Base-by-base conservation (phyloP, 23 tunicate genomes). In the Botrylloides violaceus region DNA sequence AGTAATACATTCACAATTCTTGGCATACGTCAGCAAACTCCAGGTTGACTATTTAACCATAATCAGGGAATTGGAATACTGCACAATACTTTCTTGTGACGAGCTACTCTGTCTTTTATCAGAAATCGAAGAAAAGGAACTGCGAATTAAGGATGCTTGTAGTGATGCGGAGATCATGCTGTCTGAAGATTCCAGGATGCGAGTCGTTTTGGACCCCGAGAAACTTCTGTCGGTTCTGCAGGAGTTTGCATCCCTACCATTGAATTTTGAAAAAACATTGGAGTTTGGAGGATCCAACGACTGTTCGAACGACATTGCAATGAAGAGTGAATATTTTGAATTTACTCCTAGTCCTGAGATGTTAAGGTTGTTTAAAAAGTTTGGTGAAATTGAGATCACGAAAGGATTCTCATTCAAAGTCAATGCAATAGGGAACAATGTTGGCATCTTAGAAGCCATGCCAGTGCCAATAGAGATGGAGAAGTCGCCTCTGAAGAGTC, bases 161-260 rank as follows among this genome's bases (percentile, higher is more conserved):
- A 20, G 20, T 68, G 74, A 68, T 28, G 74, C 57, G 19, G 58
- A 43, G 23, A 26, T 68, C 31, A 36, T 68, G 24, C 61, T 68
- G 19, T 68, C 74, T 24, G 37, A 68, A 20, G 74, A 68, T 12
- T 25, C 74, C 18, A 5, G 58, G 22, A 39, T 39, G 26, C 74
- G 37, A 68, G 58, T 68, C 9, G 74, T 68, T 0, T 31, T 37
- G 7, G 47, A 68, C 37, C 74, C 74, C 12, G 57, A 68, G 19
- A 43, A 68, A 36, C 43, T 68, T 43, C 29, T 68, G 21, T 39
- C 56, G 21, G 3, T 37, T 19, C 57, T 68, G 0, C 26, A 37
- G 2, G 37, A 24, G 12, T 68, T n/a, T 20, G 26, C 36, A 12
- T 23, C 26, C 37, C 58, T 68, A 24, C 74, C 74, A 23, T 68